A percentile compares a stretch with the other conserved stretches of the same genome.
phyloP scores from a whole-genome alignment of 35 echinoderm and acorn worm species.

The Apostichopus japonicus region DNA sequence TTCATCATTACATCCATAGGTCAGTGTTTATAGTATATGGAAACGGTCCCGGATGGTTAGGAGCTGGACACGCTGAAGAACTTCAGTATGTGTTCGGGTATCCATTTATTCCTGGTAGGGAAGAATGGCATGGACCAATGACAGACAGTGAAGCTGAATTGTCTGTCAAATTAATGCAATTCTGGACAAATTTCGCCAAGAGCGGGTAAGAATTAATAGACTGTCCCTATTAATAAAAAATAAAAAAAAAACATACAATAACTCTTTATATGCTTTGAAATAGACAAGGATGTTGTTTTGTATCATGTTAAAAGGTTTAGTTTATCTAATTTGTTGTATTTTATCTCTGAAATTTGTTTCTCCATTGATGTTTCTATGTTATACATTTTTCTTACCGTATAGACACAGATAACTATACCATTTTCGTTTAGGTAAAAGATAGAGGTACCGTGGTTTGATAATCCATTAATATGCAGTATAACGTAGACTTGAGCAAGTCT shows the following conservation, averaged over 20 bases:
- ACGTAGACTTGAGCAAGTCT: no score
- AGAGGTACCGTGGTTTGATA: no score
- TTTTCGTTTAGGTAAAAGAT: no score
- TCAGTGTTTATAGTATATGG: neutral
- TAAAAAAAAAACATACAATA: neutral
- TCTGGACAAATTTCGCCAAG: conserved; percentile 93
- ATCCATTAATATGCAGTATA: no score
- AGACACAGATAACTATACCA: no score
- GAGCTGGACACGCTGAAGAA: conserved; percentile 79
- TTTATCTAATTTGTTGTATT: no score
- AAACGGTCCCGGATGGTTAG: conserved; percentile 64
- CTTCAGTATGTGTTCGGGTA: neutral
- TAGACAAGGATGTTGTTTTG: no score
- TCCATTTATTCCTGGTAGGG: conserved; percentile 38
- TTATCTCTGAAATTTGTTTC: no score
- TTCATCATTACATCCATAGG: neutral
- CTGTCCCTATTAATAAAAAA: neutral
- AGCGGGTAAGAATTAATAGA: conserved; percentile 59
- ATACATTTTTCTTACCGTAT: no score
- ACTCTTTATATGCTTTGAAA: neutral
- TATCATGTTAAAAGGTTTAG: no score
- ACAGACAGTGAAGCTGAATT: conserved; percentile 63
- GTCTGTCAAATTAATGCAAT: conserved; percentile 66
- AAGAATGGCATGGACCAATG: neutral
- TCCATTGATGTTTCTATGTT: no score